Percentiles rank a stretch among this genome's conserved stretches.
Conservation (phyloP, 2,113 vertebrate species). For the Takifugu bimaculatus region DNA sequence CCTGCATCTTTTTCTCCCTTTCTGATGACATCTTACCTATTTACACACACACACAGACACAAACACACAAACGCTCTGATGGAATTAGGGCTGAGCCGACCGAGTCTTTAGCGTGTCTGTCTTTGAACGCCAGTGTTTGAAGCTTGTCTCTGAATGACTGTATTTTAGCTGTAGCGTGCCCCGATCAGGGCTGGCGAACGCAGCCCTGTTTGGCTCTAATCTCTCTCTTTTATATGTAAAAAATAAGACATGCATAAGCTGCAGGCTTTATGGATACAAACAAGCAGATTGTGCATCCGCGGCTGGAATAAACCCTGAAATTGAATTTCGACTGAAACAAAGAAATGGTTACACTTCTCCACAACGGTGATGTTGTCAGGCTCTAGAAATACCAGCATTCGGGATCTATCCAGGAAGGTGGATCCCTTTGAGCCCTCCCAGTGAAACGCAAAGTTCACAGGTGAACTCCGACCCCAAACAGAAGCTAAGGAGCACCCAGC, state of each 20-base stretch:
- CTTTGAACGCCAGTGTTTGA: slow-evolving; percentile 54
- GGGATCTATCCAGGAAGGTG: too few relatives aligned
- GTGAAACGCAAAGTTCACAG: too few relatives aligned
- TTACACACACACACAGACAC: slow-evolving; percentile 5
- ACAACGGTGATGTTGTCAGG: background rate
- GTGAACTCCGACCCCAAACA: too few relatives aligned
- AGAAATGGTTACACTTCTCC: background rate
- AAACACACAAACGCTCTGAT: background rate
- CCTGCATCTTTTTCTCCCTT: slow-evolving; percentile 14
- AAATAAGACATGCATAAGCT: slow-evolving; percentile 16
- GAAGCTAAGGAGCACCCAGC: background rate
- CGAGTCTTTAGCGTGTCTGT: slow-evolving; percentile 51
- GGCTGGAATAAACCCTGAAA: too few relatives aligned
- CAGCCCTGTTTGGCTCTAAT: slow-evolving; percentile 20
- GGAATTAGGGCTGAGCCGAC: slow-evolving; percentile 46
- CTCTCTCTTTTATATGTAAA: slow-evolving; percentile 17
- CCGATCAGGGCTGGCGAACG: slow-evolving; percentile 22
- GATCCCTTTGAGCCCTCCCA: too few relatives aligned
- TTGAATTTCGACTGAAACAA: background rate
- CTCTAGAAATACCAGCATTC: too few relatives aligned
- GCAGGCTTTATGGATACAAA: background rate
- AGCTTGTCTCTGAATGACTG: slow-evolving; percentile 41
- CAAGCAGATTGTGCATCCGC: background rate
- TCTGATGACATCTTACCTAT: slow-evolving; percentile 15
- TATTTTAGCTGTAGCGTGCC: slow-evolving; percentile 27